phyloP scores from a whole-genome alignment of 2,113 vertebrate species.

The Stictonetta naevosa region DNA sequence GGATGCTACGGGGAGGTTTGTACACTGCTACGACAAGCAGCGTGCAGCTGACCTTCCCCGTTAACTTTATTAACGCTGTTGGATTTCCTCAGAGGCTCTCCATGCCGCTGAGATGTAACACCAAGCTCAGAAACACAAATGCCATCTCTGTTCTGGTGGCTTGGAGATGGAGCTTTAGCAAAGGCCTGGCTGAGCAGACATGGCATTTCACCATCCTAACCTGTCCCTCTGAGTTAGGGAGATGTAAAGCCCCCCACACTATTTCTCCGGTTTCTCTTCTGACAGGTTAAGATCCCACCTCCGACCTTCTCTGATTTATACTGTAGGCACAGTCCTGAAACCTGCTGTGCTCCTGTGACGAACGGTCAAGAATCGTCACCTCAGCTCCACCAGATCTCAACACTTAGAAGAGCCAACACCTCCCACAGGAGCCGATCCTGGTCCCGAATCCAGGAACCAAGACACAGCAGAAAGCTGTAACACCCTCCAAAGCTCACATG shows the following conservation, averaged over 20 bases:
- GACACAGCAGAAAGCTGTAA: background rate
- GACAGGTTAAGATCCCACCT: background rate
- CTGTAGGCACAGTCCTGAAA: background rate
- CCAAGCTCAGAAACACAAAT: background rate
- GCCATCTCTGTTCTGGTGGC: background rate
- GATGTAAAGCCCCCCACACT: background rate
- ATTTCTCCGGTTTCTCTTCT: background rate
- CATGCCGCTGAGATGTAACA: background rate
- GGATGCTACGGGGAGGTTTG: constrained; percentile 33
- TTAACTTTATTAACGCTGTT: background rate
- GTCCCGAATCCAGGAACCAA: background rate
- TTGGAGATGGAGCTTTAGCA: background rate
- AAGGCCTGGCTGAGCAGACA: background rate
- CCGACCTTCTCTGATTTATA: background rate
- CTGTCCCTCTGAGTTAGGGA: background rate
- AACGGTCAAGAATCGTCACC: background rate
- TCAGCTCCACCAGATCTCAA: background rate
- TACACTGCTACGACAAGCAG: background rate
- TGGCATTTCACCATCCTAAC: background rate
- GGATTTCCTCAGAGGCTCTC: background rate
- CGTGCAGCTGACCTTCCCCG: constrained; percentile 37
- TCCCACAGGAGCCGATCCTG: background rate
- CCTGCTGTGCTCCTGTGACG: fast-evolving
- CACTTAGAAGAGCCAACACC: background rate
- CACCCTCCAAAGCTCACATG: fast-evolving